Evolutionary conservation across 2,113 vertebrate genomes (phyloP).

Genomic region (Scolopax mira): DNA sequence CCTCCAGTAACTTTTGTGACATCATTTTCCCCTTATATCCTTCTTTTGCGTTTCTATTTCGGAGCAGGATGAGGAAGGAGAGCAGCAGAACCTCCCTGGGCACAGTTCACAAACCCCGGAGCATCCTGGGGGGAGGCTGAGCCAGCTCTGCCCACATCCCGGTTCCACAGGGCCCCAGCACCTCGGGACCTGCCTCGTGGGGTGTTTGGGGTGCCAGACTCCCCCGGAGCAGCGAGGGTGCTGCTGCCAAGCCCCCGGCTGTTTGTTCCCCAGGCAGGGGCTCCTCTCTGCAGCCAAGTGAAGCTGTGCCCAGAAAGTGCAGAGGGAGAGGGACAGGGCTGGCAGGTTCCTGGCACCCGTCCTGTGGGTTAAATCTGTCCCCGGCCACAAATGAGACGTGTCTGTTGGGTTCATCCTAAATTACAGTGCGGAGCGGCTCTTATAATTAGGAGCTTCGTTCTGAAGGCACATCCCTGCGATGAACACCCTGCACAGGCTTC

Average conservation of each 20-base stretch:
- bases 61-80: neutral
- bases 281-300: neutral
- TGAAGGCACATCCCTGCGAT: neutral
- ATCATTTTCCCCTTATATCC: neutral
- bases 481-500: neutral
- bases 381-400: slow-evolving; percentile 43
- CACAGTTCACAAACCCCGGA: neutral
- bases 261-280: neutral
- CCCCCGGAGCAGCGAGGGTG: neutral
- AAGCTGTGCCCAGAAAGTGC: neutral
- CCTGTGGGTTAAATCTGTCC: slow-evolving; percentile 51
- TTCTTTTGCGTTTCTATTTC: neutral
- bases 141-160: neutral
- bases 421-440: neutral
- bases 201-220: neutral
- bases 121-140: neutral
- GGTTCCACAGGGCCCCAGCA: accelerated
- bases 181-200: accelerated
- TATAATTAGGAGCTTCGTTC: slow-evolving; percentile 38
- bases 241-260: neutral
- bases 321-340: neutral
- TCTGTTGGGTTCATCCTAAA: slow-evolving; percentile 32
- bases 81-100: neutral
- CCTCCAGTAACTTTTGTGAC: neutral
- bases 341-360: neutral